Evolutionary conservation across 1,140 invertebrate species (phyloP).

Genomic region (Conus betulinus): DNA sequence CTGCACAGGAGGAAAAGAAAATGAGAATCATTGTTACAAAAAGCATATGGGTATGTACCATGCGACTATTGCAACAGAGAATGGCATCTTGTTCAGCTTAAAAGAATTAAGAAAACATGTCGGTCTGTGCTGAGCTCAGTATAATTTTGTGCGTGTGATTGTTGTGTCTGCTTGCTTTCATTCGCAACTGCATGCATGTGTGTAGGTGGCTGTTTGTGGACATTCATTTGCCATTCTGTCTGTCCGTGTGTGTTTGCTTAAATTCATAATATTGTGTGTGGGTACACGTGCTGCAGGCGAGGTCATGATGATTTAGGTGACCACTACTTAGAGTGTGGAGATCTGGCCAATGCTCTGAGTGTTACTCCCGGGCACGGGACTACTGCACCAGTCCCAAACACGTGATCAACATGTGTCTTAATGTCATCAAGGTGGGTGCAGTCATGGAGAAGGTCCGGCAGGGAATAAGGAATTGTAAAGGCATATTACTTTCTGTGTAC

Average conservation of each 20-base stretch:
- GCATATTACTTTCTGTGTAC: too few relatives aligned
- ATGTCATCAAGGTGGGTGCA: conserved; percentile 93
- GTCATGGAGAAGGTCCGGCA: not conserved
- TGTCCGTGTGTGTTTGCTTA: not conserved
- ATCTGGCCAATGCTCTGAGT: conserved; percentile 96
- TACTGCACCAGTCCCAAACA: conserved; percentile 99
- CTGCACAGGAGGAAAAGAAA: too few relatives aligned
- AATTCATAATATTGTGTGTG: not conserved
- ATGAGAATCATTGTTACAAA: too few relatives aligned
- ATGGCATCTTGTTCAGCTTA: too few relatives aligned
- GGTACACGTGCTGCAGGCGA: conserved; percentile 78
- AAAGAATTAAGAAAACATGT: too few relatives aligned
- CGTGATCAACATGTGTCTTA: conserved; percentile 98
- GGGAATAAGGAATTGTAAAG: too few relatives aligned
- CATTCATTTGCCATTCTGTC: not conserved
- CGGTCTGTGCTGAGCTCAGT: too few relatives aligned
- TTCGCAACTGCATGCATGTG: too few relatives aligned
- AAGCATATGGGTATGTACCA: too few relatives aligned
- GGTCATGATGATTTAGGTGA: conserved; percentile 98
- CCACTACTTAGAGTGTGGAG: conserved; percentile 97
- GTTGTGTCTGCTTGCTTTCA: too few relatives aligned
- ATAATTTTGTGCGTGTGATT: too few relatives aligned
- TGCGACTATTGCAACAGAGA: too few relatives aligned
- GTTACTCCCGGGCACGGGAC: conserved; percentile 96
- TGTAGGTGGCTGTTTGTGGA: not conserved